Percentiles rank a stretch among this genome's conserved stretches.
phyloP scores from a whole-genome alignment of 2,113 vertebrate genomes.

The Colaptes auratus region DNA sequence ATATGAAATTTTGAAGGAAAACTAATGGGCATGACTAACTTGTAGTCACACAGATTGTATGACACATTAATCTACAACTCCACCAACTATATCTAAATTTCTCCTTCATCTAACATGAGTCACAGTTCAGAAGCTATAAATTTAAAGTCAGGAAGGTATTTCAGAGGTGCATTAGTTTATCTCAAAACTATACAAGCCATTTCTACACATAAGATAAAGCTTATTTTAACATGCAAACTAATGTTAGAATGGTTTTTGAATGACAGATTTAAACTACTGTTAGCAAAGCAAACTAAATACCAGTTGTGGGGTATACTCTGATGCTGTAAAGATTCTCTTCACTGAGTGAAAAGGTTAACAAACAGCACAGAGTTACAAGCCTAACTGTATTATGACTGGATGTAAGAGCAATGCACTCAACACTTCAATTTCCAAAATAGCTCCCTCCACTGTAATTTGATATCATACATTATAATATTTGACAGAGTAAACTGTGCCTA shows the following conservation, averaged over 20 bases:
- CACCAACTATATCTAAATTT: slow-evolving; percentile 21
- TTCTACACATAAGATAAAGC: not conserved
- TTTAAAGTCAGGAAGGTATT: slow-evolving; percentile 19
- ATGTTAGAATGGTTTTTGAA: not conserved
- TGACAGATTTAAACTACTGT: not conserved
- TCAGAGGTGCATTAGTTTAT: slow-evolving; percentile 28
- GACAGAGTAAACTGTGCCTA: not conserved
- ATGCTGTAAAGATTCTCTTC: not conserved
- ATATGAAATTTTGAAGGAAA: slow-evolving; percentile 10
- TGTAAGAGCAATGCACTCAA: not conserved
- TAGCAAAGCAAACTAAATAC: not conserved
- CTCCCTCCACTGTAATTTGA: not conserved
- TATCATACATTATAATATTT: not conserved
- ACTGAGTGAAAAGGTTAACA: not conserved
- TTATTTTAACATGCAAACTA: not conserved
- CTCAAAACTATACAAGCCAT: not conserved
- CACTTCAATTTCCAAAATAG: not conserved
- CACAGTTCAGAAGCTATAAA: slow-evolving; percentile 27
- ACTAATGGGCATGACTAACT: slow-evolving; percentile 29
- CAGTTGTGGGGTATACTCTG: not conserved
- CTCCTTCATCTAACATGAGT: not conserved
- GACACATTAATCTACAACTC: slow-evolving; percentile 14
- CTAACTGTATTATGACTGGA: not conserved
- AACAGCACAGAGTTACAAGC: not conserved
- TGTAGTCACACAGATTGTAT: slow-evolving; percentile 24